Evolutionary conservation across 2,797 vertebrate genomes (phyloP), one percentile per base, ranked within the genome.

Genomic region (Sparus aurata): DNA sequence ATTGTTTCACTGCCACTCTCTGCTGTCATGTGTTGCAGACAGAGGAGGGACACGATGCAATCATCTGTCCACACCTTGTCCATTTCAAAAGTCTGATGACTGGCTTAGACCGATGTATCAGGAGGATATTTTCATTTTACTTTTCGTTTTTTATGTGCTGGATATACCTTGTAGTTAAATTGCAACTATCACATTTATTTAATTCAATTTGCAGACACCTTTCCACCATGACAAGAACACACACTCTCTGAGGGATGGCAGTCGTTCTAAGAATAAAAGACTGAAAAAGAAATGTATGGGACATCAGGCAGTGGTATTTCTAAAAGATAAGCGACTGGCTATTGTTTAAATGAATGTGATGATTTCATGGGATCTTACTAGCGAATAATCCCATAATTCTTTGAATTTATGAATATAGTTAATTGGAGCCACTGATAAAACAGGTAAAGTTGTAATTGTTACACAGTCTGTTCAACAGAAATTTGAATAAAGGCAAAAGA

Each of bases 1-100:
- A 80, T 86, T 90, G 88, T 92, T 76, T 68, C 75, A 52, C 69
- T 78, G 89, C 54, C 82, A 86, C 77, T 79, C 62, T 66, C 65
- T 75, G 73, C 81, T 75, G 87, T 76, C 74, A 34, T 62, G 80
- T 80, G 65, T 61, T 41, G 49, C 0, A 64, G 72, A 80, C 76
- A 63, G 60, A 52, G 53, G 45, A 46, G 23, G 23, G 43, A 60
- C 41, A 53, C 1, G 27, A 20, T 58, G 17, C 41, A 71, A 12
- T 16, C 23, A 20, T 71, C 66, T 17, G 50, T 55, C 27, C 11
- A 47, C 22, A 16, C 43, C 18, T 6, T 30, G 50, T 45, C 23
- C 23, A 46, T 49, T 55, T 59, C 5, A 47, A 55, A 38, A 12
- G 16, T n/a, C 20, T 45, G 5, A 47, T 27, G 25, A 47, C 1